Evolutionary conservation across 2,888 invertebrate genomes (phyloP).

Genomic region (Melanostoma scalare): DNA sequence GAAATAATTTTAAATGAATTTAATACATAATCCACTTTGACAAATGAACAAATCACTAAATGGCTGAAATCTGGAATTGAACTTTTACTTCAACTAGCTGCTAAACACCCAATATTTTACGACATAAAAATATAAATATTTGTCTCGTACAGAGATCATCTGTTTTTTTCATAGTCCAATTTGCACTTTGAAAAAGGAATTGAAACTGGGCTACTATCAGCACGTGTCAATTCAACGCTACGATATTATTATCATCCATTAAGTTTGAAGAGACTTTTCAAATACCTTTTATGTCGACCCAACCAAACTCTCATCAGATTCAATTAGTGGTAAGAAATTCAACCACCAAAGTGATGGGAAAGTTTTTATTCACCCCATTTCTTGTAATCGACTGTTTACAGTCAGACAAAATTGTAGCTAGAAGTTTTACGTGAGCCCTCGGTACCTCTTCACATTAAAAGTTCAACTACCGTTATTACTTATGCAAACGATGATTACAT

Average conservation of each 20-base stretch:
- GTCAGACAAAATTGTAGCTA: constrained; percentile 44
- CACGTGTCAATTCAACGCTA: constrained; percentile 64
- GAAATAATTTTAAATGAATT: too few relatives aligned
- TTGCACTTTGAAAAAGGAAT: constrained; percentile 46
- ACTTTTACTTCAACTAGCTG: too few relatives aligned
- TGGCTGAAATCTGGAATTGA: too few relatives aligned
- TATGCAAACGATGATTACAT: constrained; percentile 64
- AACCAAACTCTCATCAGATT: constrained; percentile 16
- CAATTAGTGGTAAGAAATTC: constrained; percentile 34
- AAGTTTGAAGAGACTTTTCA: constrained; percentile 63
- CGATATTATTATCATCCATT: constrained; percentile 61
- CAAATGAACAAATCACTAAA: too few relatives aligned
- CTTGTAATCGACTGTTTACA: constrained; percentile 22
- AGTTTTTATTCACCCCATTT: constrained; percentile 9
- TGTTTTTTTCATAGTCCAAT: constrained; percentile 64
- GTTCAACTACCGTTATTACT: constrained; percentile 62
- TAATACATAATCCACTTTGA: too few relatives aligned
- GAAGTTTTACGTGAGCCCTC: constrained; percentile 23
- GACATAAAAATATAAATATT: constrained; percentile 44
- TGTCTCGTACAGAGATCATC: constrained; percentile 65
- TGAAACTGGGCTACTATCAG: constrained; percentile 30
- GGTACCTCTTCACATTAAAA: neutral
- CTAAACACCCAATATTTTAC: too few relatives aligned
- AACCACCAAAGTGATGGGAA: constrained; percentile 22
- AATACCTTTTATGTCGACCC: constrained; percentile 17